These are phyloP conservation scores for silkworm (Bombyx mori) DNA, from an alignment of 1,140 invertebrate genomes.

Conservation along the genomic window ASM3026992v2 NC_085111.1:10125001-10125500, in stretches of 20 bases:
- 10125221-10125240: background rate
- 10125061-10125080: conserved; percentile 10
- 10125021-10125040: too few species aligned
- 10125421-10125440: too few species aligned
- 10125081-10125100: conserved; percentile 14
- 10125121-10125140: conserved; percentile 12
- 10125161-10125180: conserved; percentile 24
- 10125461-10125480: too few species aligned
- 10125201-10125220: conserved; percentile 4
- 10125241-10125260: conserved; percentile 1
- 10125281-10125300: background rate
- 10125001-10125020: too few species aligned
- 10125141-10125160: conserved; percentile 22
- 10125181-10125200: conserved; percentile 14
- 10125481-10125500: too few species aligned
- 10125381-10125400: background rate
- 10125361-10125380: background rate
- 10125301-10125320: background rate
- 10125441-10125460: too few species aligned
- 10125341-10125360: background rate
- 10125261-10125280: too few species aligned
- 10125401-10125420: background rate
- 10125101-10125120: conserved; percentile 10
- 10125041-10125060: conserved; percentile 1
- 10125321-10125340: background rate